Percentiles rank a stretch among this genome's conserved stretches.
phyloP scores from a whole-genome alignment of 2,888 invertebrate species.

The Gastracanthus pulcherrimus region DNA sequence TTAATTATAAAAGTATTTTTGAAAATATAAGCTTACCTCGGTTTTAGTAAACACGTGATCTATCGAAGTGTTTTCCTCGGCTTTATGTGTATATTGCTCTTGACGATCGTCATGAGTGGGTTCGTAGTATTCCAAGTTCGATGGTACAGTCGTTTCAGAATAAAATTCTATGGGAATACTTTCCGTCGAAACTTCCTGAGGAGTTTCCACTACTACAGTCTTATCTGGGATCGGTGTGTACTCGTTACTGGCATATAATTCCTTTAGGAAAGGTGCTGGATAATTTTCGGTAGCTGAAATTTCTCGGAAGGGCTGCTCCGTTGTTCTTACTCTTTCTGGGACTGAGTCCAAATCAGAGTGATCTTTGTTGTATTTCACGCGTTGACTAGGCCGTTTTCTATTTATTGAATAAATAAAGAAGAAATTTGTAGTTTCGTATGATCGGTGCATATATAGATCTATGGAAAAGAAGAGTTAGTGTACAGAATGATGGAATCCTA shows the following conservation, averaged over 20 bases:
- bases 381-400: constrained; percentile 50
- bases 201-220: neutral
- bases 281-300: constrained; percentile 53
- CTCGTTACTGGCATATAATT: constrained; percentile 33
- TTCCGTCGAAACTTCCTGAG: constrained; percentile 50
- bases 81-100: constrained; percentile 53
- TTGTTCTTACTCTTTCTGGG: constrained; percentile 53
- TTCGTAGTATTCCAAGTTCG: constrained; percentile 61
- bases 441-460: neutral
- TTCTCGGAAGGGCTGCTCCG: constrained; percentile 58
- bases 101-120: constrained; percentile 54
- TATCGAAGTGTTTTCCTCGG: constrained; percentile 61
- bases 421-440: neutral
- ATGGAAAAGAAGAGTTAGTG: neutral
- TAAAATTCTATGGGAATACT: constrained; percentile 58
- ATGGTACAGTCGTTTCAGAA: constrained; percentile 55
- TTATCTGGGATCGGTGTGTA: constrained; percentile 40
- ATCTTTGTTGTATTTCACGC: constrained; percentile 48
- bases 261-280: constrained; percentile 54
- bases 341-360: constrained; percentile 25
- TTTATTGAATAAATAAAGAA: constrained; percentile 8
- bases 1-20: neutral
- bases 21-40: constrained; percentile 63
- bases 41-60: constrained; percentile 70
- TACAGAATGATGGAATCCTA: too few species aligned